Evolutionary conservation across 2,797 vertebrate species (phyloP).

Genomic region (Amblyraja radiata): DNA sequence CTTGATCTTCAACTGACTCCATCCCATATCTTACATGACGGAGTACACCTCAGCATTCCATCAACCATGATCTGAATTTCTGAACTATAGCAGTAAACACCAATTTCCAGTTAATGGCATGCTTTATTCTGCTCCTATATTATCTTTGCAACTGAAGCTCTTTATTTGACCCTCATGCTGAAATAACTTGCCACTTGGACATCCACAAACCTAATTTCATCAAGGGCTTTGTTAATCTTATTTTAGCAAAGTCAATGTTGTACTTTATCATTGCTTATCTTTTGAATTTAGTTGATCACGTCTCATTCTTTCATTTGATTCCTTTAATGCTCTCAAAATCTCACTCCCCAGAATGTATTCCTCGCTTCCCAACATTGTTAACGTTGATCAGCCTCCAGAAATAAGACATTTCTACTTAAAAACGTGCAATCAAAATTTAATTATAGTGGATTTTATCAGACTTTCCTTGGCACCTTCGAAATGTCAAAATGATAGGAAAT

Average conservation of each 20-base stretch:
- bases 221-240: background rate
- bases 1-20: background rate
- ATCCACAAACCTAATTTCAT: background rate
- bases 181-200: background rate
- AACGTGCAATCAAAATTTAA: background rate
- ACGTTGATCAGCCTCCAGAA: background rate
- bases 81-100: background rate
- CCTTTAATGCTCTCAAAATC: background rate
- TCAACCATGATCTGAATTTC: background rate
- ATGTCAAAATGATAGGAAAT: background rate
- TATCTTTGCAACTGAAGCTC: background rate
- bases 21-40: background rate
- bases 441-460: background rate
- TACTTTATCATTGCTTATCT: background rate
- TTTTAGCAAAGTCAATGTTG: background rate
- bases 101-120: background rate
- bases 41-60: background rate
- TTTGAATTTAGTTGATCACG: background rate
- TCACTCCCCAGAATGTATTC: too few relatives aligned
- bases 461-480: background rate
- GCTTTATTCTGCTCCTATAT: background rate
- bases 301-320: background rate
- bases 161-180: background rate
- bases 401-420: background rate
- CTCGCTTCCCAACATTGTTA: background rate